phyloP scores from a whole-genome alignment of 2,888 invertebrate genomes.

The Iselma pallidipennis region DNA sequence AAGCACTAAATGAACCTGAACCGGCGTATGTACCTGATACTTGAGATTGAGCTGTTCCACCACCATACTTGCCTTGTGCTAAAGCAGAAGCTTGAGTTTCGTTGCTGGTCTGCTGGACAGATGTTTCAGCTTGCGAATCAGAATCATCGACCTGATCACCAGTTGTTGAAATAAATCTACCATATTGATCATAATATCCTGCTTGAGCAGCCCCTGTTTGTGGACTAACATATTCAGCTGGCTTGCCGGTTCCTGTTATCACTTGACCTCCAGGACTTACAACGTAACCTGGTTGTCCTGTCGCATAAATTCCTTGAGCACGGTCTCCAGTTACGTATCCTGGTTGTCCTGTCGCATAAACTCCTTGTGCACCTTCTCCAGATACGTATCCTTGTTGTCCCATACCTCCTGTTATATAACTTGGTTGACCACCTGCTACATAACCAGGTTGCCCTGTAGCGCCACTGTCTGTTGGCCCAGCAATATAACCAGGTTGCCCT shows the following conservation, averaged over 20 bases:
- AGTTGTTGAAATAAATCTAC: neutral
- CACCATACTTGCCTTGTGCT: constrained; percentile 75
- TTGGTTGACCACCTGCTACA: constrained; percentile 3
- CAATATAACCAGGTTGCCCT: neutral
- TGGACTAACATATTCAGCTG: neutral
- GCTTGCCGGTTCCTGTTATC: neutral
- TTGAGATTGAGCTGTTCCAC: constrained; percentile 79
- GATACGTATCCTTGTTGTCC: neutral
- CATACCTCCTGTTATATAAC: neutral
- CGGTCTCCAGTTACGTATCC: neutral
- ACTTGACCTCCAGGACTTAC: neutral
- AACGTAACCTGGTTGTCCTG: neutral
- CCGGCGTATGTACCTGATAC: constrained; percentile 80
- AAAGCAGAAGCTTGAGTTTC: constrained; percentile 77
- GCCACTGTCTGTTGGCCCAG: constrained; percentile 4
- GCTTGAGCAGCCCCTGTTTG: neutral
- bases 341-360: constrained; percentile 1
- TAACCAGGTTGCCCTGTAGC: constrained; percentile 14
- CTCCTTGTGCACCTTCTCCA: neutral
- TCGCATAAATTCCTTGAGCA: neutral
- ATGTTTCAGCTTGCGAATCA: constrained; percentile 75
- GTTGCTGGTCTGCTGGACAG: constrained; percentile 60
- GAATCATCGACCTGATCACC: constrained; percentile 60
- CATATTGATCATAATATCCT: constrained; percentile 1
- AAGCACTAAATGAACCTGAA: constrained; percentile 79